Evolutionary conservation across 2,888 invertebrate genomes (phyloP).

Genomic region (Synanthedon andrenaeformis): DNA sequence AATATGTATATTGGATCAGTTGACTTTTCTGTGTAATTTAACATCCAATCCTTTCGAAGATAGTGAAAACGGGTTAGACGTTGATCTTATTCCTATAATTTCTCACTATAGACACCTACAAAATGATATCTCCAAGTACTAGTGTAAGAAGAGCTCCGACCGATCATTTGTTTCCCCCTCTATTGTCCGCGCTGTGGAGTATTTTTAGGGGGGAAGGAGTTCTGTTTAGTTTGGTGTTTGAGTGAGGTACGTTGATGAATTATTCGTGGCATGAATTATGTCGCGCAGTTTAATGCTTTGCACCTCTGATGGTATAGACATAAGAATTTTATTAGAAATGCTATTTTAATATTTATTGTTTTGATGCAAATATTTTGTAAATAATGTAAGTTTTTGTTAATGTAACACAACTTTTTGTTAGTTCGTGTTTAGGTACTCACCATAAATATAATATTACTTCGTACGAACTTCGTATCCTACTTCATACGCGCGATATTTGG

Average conservation of each 20-base stretch:
- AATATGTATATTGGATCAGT: too few species aligned
- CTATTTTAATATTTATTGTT: too few species aligned
- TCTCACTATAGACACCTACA: conserved; percentile 8
- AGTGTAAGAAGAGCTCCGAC: conserved; percentile 15
- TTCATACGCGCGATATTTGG: too few species aligned
- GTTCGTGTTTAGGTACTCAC: too few species aligned
- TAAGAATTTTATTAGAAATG: background rate
- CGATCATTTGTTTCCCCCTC: background rate
- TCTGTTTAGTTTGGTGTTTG: conserved; percentile 9
- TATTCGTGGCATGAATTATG: conserved; percentile 50
- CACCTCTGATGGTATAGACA: background rate
- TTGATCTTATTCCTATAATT: conserved; percentile 38
- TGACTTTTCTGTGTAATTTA: too few species aligned
- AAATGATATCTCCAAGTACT: conserved; percentile 7
- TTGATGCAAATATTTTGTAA: too few species aligned
- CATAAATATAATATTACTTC: too few species aligned
- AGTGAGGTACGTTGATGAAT: conserved; percentile 40
- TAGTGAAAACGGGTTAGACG: conserved; percentile 28
- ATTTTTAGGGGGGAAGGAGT: conserved; percentile 1
- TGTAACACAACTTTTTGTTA: too few species aligned
- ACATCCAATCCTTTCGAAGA: background rate
- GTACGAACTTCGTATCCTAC: too few species aligned
- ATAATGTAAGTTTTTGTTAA: too few species aligned
- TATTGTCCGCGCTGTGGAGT: background rate
- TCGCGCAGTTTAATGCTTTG: conserved; percentile 30